Conservation (phyloP, 2,113 vertebrate species). For the Chaenogobius annularis region DNA sequence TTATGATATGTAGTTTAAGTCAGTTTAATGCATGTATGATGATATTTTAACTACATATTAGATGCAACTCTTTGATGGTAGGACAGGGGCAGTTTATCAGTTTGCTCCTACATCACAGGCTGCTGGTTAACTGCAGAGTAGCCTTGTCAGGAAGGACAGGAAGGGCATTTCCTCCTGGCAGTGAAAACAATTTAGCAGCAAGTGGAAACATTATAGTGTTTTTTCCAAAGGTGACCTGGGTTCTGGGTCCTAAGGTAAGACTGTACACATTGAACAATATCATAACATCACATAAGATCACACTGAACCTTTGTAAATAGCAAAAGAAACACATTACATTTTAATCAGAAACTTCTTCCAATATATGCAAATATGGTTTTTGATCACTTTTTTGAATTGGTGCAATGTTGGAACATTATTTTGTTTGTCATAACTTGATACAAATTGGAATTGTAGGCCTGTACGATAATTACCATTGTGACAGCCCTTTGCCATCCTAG, state of each 20-base stretch:
- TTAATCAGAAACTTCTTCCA: not conserved
- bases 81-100: conserved; percentile 12
- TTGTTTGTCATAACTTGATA: no score
- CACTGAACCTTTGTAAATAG: not conserved
- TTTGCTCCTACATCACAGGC: conserved; percentile 2
- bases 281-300: conserved; percentile 22
- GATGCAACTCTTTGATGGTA: not conserved
- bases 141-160: conserved; percentile 17
- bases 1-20: not conserved
- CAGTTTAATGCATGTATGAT: not conserved
- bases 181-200: conserved; percentile 50
- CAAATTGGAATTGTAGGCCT: no score
- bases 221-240: conserved; percentile 46
- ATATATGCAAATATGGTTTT: not conserved
- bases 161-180: conserved; percentile 40
- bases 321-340: not conserved
- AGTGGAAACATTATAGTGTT: conserved; percentile 22
- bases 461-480: no score
- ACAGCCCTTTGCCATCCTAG: no score
- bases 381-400: no score
- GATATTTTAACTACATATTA: not conserved
- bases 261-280: conserved; percentile 11
- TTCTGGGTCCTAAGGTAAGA: conserved; percentile 15
- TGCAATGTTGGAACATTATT: no score
- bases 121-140: conserved; percentile 9